Evolutionary conservation across 1,140 invertebrate species (phyloP).

Genomic region (Onthophagus taurus): DNA sequence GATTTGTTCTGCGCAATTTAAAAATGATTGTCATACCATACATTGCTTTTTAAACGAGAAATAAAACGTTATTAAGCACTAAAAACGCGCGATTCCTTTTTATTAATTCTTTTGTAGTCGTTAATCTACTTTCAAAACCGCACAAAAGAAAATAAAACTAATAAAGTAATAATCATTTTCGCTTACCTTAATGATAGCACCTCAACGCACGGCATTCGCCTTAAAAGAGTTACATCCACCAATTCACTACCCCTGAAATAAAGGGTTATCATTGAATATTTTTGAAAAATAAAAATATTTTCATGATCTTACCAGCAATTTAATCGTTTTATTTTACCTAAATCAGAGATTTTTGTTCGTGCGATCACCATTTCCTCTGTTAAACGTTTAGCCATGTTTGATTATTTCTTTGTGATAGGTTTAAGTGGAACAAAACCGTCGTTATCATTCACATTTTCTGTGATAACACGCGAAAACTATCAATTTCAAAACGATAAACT

Average conservation of each 20-base stretch:
- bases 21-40: too few species aligned
- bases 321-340: slow-evolving; percentile 71
- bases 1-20: too few species aligned
- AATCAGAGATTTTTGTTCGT: slow-evolving; percentile 75
- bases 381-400: slow-evolving; percentile 51
- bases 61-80: not conserved
- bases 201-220: slow-evolving; percentile 68
- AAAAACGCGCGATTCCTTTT: not conserved
- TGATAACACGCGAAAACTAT: too few species aligned
- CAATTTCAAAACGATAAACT: too few species aligned
- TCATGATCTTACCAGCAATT: slow-evolving; percentile 83
- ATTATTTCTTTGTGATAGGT: too few species aligned
- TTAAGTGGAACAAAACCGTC: too few species aligned
- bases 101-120: not conserved
- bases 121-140: not conserved
- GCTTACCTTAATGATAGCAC: slow-evolving; percentile 68
- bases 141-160: not conserved
- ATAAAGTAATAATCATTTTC: not conserved
- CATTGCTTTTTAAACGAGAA: not conserved
- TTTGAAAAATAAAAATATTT: slow-evolving; percentile 9
- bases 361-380: slow-evolving; percentile 89
- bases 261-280: slow-evolving; percentile 21
- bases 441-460: too few species aligned
- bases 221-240: slow-evolving; percentile 64
- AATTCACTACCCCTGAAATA: slow-evolving; percentile 70